These are phyloP conservation scores for Atherinomorus stipes DNA, from an alignment of 2,113 vertebrate genomes.

Conservation along the genomic window DNA sequence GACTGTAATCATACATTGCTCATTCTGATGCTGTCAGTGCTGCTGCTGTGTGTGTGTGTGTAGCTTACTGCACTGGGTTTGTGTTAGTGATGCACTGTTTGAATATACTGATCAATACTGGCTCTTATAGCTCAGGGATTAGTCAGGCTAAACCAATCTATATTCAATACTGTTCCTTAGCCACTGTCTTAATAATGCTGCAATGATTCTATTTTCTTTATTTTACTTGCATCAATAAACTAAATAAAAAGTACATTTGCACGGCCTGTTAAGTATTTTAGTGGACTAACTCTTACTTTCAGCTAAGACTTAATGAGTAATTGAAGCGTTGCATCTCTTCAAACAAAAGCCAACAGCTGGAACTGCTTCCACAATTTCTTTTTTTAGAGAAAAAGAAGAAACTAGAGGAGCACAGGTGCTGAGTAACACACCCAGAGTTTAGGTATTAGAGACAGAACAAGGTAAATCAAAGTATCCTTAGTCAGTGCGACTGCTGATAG, in stretches of 20 bases:
- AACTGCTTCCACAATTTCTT: constrained; percentile 7
- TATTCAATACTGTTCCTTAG: constrained; percentile 6
- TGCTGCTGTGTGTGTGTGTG: not conserved
- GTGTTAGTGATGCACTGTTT: constrained; percentile 30
- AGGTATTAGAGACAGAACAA: constrained; percentile 8
- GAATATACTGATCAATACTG: constrained; percentile 31
- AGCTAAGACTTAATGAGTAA: not conserved
- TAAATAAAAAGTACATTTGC: not conserved
- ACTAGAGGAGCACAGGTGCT: constrained; percentile 3
- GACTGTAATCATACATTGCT: constrained; percentile 12
- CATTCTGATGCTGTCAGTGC: constrained; percentile 10
- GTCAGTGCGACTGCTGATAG: constrained; percentile 27
- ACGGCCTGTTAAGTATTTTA: not conserved
- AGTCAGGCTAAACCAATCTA: constrained; percentile 8
- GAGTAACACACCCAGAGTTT: not conserved
- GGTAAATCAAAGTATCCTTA: constrained; percentile 11
- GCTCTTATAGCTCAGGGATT: constrained; percentile 15
- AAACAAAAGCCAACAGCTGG: constrained; percentile 3
- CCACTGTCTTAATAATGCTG: not conserved
- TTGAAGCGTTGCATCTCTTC: constrained; percentile 4
- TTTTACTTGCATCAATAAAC: not conserved
- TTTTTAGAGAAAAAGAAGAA: constrained; percentile 4
- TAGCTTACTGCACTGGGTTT: constrained; percentile 1
- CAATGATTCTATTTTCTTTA: not conserved
- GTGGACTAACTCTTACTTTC: not conserved